Percentiles rank a stretch among this genome's conserved stretches.
Conservation (phyloP, 2,113 vertebrate genomes). For the Campylomormyrus numenius region DNA sequence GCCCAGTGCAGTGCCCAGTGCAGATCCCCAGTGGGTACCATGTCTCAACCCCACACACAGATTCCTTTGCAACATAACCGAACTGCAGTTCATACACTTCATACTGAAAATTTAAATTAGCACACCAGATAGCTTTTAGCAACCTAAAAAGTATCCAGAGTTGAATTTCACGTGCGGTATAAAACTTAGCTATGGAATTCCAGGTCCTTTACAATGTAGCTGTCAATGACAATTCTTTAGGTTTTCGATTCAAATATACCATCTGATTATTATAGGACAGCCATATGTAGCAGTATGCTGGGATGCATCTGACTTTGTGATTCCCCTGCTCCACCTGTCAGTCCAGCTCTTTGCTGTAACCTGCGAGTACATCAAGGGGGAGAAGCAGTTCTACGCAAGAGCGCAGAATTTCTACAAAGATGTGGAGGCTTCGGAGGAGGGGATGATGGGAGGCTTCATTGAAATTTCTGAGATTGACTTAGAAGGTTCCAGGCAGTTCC, state of each 20-base stretch:
- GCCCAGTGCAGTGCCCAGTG: neutral
- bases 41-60: neutral
- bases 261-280: neutral
- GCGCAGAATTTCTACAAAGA: constrained; percentile 86
- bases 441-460: constrained; percentile 93
- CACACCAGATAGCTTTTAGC: neutral
- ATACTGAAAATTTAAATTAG: neutral
- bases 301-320: neutral
- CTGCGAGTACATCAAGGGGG: constrained; percentile 86
- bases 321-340: constrained; percentile 43
- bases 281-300: neutral
- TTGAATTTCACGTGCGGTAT: neutral
- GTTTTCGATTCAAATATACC: neutral
- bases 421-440: constrained; percentile 83
- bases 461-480: constrained; percentile 80
- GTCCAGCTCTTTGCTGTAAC: constrained; percentile 92
- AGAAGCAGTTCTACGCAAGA: constrained; percentile 93
- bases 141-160: neutral
- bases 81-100: neutral
- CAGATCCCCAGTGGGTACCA: neutral
- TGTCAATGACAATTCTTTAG: neutral
- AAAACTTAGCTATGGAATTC: neutral
- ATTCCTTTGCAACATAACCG: neutral
- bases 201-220: neutral
- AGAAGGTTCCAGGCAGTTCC: constrained; percentile 76